These are phyloP conservation scores for Eolophus roseicapilla DNA, from an alignment of 2,113 vertebrate genomes.

Conservation along the genomic window DNA sequence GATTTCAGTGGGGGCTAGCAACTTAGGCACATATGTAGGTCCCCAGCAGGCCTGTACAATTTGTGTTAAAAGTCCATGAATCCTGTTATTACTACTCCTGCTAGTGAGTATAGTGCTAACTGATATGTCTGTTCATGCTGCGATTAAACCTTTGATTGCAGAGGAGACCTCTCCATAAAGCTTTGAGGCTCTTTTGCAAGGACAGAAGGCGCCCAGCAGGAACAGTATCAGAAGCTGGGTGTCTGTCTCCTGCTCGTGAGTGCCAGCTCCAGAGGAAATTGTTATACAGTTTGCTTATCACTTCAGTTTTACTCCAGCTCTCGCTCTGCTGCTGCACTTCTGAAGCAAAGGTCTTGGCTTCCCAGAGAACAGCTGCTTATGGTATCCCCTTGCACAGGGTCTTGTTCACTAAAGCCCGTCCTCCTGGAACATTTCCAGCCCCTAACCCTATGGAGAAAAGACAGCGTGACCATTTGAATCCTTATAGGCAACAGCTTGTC, in stretches of 20 bases:
- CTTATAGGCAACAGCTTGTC: neutral
- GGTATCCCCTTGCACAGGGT: neutral
- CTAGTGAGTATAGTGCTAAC: neutral
- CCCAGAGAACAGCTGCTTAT: neutral
- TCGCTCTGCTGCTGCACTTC: neutral
- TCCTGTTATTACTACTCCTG: neutral
- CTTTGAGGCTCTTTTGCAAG: neutral
- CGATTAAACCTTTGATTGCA: neutral
- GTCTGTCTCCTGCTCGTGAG: constrained; percentile 15
- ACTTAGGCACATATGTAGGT: neutral
- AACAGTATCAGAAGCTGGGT: constrained; percentile 1
- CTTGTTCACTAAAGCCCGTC: neutral
- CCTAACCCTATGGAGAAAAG: neutral
- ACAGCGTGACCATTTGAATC: neutral
- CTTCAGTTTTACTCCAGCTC: neutral
- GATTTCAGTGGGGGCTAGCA: neutral
- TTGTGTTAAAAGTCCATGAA: neutral
- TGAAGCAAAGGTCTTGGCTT: neutral
- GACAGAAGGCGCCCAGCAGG: constrained; percentile 44
- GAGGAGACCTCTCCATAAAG: neutral
- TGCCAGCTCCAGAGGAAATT: constrained; percentile 7
- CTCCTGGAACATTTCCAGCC: neutral
- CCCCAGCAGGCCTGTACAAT: neutral
- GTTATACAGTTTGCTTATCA: neutral
- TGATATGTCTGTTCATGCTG: neutral